phyloP scores from a whole-genome alignment of 2,113 vertebrate species.

The Callospermophilus lateralis region DNA sequence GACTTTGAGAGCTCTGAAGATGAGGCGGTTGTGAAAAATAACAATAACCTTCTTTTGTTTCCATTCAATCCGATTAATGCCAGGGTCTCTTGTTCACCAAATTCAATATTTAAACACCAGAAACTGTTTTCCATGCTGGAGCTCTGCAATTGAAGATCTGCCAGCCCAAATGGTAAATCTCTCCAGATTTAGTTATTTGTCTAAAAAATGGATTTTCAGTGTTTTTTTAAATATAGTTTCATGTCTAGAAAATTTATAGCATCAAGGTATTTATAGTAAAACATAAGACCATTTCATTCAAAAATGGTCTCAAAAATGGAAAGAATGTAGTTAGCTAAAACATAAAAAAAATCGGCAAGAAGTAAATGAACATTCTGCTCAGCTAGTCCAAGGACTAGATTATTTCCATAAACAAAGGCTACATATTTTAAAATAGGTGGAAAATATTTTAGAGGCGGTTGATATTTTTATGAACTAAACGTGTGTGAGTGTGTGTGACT shows the following conservation, averaged over 20 bases:
- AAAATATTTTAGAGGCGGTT: neutral
- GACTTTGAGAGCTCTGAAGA: constrained; percentile 3
- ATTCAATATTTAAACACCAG: neutral
- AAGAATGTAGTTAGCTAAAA: constrained; percentile 8
- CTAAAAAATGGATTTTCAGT: neutral
- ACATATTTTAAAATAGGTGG: constrained; percentile 18
- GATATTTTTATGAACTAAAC: constrained; percentile 1
- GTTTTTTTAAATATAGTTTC: neutral
- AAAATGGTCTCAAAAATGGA: constrained; percentile 15
- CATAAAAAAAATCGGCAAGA: neutral
- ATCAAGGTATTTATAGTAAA: constrained; percentile 6
- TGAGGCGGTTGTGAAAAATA: neutral
- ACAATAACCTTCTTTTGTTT: neutral
- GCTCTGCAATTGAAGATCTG: neutral
- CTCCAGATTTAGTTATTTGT: neutral
- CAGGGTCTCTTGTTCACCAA: neutral
- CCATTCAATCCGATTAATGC: neutral
- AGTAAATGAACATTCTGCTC: neutral
- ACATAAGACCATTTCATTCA: constrained; percentile 27
- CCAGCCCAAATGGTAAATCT: neutral
- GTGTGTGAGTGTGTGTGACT: no score
- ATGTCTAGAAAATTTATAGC: neutral
- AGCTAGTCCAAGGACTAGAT: neutral
- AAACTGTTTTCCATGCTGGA: neutral
- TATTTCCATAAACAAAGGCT: neutral